Conservation (phyloP, 92 coral and sea anemone genomes). For the Epizoanthus ramosus region DNA sequence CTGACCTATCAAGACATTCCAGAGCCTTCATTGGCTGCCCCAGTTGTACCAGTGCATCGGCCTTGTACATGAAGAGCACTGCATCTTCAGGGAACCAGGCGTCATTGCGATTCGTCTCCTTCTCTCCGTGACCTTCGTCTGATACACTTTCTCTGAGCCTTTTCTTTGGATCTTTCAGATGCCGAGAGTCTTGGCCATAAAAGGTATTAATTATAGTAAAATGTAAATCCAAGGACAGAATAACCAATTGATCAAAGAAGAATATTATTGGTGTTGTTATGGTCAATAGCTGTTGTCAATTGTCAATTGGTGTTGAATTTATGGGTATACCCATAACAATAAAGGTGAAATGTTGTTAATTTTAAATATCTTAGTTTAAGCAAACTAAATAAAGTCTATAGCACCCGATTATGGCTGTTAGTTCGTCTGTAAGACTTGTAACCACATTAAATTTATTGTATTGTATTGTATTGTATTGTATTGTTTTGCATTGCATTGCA, state of each 20-base stretch:
- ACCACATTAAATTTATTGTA: too few species aligned
- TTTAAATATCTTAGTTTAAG: too few species aligned
- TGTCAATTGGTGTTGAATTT: too few species aligned
- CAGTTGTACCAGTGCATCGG: slow-evolving; percentile 63
- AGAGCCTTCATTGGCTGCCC: slow-evolving; percentile 66
- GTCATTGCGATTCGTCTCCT: neutral
- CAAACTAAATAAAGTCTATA: too few species aligned
- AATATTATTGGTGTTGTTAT: too few species aligned
- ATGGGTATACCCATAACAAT: too few species aligned
- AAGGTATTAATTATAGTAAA: neutral
- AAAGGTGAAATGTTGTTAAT: too few species aligned
- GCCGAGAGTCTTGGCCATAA: neutral
- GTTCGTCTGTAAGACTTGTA: too few species aligned
- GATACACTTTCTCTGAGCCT: slow-evolving; percentile 14
- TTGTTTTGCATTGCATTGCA: too few species aligned
- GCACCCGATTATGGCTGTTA: too few species aligned
- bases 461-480: neutral
- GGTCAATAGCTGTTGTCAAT: too few species aligned
- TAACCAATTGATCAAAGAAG: neutral
- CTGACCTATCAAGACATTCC: slow-evolving; percentile 68
- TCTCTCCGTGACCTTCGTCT: slow-evolving; percentile 23
- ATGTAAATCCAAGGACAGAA: neutral
- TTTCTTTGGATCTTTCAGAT: slow-evolving; percentile 18
- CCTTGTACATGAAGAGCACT: slow-evolving; percentile 56
- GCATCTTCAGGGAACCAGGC: slow-evolving; percentile 7